Evolutionary conservation across 2,888 invertebrate species (phyloP).

Genomic region (Oconnorella tubifera): DNA sequence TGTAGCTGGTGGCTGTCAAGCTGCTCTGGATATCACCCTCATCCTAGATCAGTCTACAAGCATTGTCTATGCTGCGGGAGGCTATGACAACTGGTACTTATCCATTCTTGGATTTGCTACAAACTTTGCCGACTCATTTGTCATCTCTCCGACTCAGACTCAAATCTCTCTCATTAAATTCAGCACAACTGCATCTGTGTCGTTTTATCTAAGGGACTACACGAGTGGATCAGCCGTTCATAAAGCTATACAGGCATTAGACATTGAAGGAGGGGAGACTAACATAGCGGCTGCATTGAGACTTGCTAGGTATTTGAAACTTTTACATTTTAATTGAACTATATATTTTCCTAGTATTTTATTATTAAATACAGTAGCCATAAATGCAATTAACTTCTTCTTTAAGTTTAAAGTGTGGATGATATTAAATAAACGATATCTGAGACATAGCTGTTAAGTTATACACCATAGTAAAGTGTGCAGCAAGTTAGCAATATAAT

Average conservation of each 20-base stretch:
- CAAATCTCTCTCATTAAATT: constrained; percentile 20
- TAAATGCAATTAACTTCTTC: no score
- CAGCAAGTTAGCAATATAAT: no score
- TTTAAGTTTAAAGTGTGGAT: no score
- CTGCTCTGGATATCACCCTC: constrained; percentile 1
- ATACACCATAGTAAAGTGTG: no score
- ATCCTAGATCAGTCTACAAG: constrained; percentile 12
- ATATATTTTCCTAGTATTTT: no score
- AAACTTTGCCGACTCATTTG: constrained; percentile 17
- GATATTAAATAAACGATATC: no score
- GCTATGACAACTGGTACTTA: constrained; percentile 10
- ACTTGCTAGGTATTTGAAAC: background rate
- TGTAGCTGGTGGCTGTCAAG: no score
- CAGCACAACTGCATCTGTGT: constrained; percentile 1
- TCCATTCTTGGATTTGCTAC: constrained; percentile 7
- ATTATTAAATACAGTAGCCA: no score
- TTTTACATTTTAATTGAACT: no score
- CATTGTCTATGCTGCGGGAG: background rate
- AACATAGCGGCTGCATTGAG: constrained; percentile 24
- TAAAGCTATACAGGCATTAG: constrained; percentile 9
- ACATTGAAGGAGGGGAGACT: constrained; percentile 21
- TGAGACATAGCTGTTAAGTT: no score
- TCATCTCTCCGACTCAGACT: constrained; percentile 17
- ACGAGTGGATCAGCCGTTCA: background rate
- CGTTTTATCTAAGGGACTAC: constrained; percentile 14